Evolutionary conservation across 2,113 vertebrate species (phyloP).

Genomic region (Oryzias woworae): DNA sequence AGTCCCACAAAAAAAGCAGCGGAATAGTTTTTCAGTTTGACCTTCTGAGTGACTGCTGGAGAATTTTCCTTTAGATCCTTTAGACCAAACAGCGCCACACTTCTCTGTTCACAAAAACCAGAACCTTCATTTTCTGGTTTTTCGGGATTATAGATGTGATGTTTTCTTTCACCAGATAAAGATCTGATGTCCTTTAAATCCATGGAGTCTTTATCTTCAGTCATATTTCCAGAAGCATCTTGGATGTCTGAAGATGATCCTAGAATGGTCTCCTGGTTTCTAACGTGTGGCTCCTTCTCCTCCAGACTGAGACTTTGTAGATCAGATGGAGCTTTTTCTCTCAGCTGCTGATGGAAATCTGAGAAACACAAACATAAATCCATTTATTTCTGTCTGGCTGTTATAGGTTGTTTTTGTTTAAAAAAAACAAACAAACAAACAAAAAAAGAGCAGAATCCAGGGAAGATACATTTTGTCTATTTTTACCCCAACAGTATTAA

Average conservation of each 20-base stretch:
- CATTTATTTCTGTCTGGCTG: neutral
- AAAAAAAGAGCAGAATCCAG: too few species aligned
- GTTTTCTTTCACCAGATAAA: neutral
- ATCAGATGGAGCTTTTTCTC: neutral
- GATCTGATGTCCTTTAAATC: neutral
- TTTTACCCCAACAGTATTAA: too few species aligned
- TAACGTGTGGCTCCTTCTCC: neutral
- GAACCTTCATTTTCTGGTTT: slow-evolving; percentile 5
- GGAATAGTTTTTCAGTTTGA: neutral
- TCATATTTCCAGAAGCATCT: neutral
- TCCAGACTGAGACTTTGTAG: neutral
- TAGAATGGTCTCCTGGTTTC: neutral
- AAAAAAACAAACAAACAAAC: too few species aligned
- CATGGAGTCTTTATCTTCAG: neutral
- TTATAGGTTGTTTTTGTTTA: neutral
- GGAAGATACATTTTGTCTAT: too few species aligned
- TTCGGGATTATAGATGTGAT: neutral
- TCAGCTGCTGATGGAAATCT: neutral
- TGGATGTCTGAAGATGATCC: neutral
- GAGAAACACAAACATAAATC: neutral
- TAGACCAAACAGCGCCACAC: neutral
- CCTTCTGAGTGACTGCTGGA: neutral
- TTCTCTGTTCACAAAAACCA: neutral
- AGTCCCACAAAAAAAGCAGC: slow-evolving; percentile 29
- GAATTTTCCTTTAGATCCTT: neutral